phyloP scores from a whole-genome alignment of 2,113 vertebrate genomes.

The Pygoscelis antarcticus region DNA sequence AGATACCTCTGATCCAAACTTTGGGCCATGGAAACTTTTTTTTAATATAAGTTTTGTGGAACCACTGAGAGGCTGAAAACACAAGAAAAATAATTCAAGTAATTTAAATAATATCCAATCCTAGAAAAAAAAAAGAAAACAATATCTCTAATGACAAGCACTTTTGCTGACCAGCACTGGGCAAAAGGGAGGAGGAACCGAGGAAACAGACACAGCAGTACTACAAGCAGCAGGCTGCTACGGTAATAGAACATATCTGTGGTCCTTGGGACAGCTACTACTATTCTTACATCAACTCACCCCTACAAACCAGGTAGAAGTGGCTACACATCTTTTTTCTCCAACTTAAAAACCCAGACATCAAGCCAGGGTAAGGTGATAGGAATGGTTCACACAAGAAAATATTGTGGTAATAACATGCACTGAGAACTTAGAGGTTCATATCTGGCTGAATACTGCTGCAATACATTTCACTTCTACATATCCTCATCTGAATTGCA shows the following conservation, averaged over 20 bases:
- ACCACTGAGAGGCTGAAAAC: background rate
- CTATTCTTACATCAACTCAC: background rate
- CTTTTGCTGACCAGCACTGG: background rate
- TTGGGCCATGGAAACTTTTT: background rate
- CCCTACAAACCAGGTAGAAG: background rate
- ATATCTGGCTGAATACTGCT: background rate
- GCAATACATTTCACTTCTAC: background rate
- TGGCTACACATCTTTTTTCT: background rate
- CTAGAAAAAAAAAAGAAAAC: background rate
- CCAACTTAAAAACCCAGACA: background rate
- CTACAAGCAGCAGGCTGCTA: background rate
- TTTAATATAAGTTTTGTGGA: background rate
- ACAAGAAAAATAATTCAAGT: background rate
- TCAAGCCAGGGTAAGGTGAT: background rate
- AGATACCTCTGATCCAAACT: background rate
- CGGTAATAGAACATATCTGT: fast-evolving
- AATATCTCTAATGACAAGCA: background rate
- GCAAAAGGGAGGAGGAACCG: background rate
- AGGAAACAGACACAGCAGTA: background rate
- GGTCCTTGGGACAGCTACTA: background rate
- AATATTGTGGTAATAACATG: background rate
- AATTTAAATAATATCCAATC: background rate
- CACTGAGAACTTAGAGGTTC: background rate
- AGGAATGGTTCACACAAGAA: background rate
- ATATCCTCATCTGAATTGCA: background rate